Percentiles rank a stretch among this genome's conserved stretches.
Conservation (phyloP, 2,113 vertebrate genomes). For the Toxotes jaculatrix region DNA sequence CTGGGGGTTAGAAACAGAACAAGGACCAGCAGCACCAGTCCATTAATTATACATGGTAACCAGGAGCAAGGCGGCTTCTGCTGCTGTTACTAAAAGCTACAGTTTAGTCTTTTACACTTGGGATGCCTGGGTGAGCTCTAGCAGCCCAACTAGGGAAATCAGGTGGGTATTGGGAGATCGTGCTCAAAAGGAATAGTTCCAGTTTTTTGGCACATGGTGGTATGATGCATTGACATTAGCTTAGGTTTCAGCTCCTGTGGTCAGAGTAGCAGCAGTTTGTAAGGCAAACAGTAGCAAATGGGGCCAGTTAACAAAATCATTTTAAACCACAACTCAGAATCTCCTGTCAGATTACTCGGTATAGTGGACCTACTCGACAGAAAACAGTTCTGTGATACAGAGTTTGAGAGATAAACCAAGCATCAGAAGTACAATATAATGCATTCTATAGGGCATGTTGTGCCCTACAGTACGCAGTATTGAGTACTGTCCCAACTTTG, state of each 20-base stretch:
- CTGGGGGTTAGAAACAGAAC: conserved; percentile 55
- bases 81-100: conserved; percentile 71
- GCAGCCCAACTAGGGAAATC: conserved; percentile 3
- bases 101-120: conserved; percentile 67
- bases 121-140: conserved; percentile 23
- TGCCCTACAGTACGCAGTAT: not conserved
- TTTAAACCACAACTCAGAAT: conserved; percentile 27
- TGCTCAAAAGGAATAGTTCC: not conserved
- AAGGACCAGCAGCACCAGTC: conserved; percentile 70
- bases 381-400: not conserved
- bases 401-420: not conserved
- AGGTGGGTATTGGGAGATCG: not conserved
- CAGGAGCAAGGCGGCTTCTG: conserved; percentile 55
- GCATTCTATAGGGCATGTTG: not conserved
- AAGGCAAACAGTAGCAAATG: conserved; percentile 17
- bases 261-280: conserved; percentile 12
- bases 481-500: not conserved
- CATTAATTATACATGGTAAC: conserved; percentile 79
- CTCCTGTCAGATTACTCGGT: not conserved
- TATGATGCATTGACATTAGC: conserved; percentile 7
- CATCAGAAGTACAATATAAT: not conserved
- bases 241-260: conserved; percentile 31
- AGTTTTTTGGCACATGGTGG: conserved; percentile 2
- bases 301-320: conserved; percentile 22
- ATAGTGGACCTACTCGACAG: not conserved